These are phyloP conservation scores for Atrichornis clamosus DNA, from an alignment of 2,113 vertebrate species.

Conservation along the genomic window DNA sequence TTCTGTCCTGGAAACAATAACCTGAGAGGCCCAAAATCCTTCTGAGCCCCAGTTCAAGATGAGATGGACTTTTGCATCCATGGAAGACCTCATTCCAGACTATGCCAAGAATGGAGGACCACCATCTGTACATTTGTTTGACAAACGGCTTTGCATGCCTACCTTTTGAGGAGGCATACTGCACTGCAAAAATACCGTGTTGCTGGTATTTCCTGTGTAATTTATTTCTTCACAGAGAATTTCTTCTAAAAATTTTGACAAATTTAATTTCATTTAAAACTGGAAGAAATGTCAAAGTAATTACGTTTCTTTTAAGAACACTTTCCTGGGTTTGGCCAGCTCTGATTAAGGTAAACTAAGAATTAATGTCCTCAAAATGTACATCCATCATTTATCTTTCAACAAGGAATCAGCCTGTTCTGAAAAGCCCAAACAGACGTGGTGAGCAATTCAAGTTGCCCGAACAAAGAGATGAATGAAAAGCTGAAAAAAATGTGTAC, in stretches of 20 bases:
- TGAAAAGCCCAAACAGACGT: not conserved
- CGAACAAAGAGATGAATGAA: not conserved
- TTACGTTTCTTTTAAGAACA: not conserved
- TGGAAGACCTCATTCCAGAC: not conserved
- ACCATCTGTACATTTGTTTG: not conserved
- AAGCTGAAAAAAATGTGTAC: not conserved
- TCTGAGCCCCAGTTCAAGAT: not conserved
- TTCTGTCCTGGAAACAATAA: not conserved
- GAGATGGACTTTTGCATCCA: not conserved
- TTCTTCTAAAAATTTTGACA: not conserved
- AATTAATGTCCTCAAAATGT: not conserved
- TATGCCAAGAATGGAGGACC: not conserved
- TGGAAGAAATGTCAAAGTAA: not conserved
- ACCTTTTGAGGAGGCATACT: not conserved
- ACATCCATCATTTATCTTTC: not conserved
- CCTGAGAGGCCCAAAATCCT: not conserved
- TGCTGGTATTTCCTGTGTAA: not conserved
- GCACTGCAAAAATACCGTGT: not conserved
- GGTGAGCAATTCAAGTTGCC: not conserved
- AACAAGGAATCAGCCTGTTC: not conserved
- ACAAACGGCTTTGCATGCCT: not conserved
- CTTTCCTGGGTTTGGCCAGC: not conserved
- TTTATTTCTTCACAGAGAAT: not conserved
- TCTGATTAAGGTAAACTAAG: not conserved
- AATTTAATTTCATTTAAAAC: not conserved